Percentiles rank a stretch among this genome's conserved stretches.
Conservation (phyloP, 2,888 invertebrate species). For the Ichneumon xanthorius region DNA sequence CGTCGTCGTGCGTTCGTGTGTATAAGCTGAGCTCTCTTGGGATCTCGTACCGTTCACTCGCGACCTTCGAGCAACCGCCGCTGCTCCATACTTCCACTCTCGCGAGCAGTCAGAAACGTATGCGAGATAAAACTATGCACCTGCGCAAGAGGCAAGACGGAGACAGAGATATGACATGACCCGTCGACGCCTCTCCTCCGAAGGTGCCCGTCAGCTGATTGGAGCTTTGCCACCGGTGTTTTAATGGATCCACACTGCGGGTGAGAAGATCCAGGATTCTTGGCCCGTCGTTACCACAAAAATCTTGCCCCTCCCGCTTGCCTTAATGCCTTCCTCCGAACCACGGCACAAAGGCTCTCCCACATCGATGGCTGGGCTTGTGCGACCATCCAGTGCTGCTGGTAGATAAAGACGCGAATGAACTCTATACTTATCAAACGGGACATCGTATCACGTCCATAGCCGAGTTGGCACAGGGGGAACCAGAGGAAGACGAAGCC, state of each 20-base stretch:
- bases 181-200: conserved; percentile 20
- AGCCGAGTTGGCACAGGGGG: neutral
- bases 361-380: neutral
- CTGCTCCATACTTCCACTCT: conserved; percentile 16
- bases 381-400: neutral
- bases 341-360: neutral
- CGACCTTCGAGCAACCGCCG: conserved; percentile 48
- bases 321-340: neutral
- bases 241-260: conserved; percentile 43
- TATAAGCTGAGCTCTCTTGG: conserved; percentile 13
- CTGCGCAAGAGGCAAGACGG: neutral
- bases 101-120: neutral
- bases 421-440: conserved; percentile 8
- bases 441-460: neutral
- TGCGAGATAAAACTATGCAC: conserved; percentile 6
- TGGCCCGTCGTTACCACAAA: conserved; percentile 19
- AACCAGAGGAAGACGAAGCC: neutral
- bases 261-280: conserved; percentile 37
- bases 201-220: conserved; percentile 50
- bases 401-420: neutral
- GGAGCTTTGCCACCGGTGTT: conserved; percentile 60
- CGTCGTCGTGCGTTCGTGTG: conserved; percentile 29
- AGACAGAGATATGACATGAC: neutral
- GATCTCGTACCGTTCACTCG: conserved; percentile 45
- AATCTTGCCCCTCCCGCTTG: neutral